Conservation (phyloP, 1,140 invertebrate species). For the Meloidogyne exigua region DNA sequence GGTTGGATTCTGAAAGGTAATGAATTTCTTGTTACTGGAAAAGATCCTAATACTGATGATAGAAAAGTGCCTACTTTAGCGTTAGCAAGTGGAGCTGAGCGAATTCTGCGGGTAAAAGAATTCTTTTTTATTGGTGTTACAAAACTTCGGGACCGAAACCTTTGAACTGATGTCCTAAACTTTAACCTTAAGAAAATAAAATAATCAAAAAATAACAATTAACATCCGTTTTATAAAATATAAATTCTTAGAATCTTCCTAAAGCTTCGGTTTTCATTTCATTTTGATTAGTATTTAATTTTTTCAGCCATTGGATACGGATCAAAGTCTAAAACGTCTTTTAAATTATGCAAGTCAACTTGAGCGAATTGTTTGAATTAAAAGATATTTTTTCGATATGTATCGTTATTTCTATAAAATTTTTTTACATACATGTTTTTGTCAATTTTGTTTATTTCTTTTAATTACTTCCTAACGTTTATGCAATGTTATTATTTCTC, state of each 20-base stretch:
- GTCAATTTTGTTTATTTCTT: not conserved
- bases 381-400: not conserved
- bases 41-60: not conserved
- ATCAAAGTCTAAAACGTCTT: not conserved
- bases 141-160: too few species aligned
- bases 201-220: too few species aligned
- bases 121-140: too few species aligned
- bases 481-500: not conserved
- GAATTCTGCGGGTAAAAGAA: not conserved
- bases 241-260: too few species aligned
- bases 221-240: too few species aligned
- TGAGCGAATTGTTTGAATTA: not conserved
- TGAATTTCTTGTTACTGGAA: not conserved
- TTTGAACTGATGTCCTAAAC: too few species aligned
- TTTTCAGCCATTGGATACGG: not conserved
- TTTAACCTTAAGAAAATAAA: too few species aligned
- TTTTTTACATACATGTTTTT: not conserved
- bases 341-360: not conserved
- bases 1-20: not conserved
- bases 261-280: too few species aligned
- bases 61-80: not conserved
- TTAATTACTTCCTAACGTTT: not conserved
- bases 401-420: not conserved
- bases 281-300: too few species aligned
- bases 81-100: not conserved